A percentile compares a stretch with the other conserved stretches of the same genome.
These are phyloP conservation scores for Steinernema scapterisci DNA, from an alignment of 2,888 invertebrate species.

Conservation along the genomic window DNA sequence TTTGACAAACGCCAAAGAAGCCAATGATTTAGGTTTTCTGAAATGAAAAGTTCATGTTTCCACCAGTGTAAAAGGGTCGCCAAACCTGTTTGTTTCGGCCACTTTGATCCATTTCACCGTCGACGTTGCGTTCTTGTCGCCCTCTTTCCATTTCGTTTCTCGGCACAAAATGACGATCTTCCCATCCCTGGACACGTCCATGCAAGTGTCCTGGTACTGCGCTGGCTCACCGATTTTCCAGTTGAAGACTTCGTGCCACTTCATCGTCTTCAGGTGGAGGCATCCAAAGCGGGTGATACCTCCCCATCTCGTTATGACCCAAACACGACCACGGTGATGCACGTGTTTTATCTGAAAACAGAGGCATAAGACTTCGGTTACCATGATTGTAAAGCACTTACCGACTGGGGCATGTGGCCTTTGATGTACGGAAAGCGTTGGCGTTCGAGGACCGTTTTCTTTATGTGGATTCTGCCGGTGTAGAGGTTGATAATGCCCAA, in stretches of 20 bases:
- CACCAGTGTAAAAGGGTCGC: not conserved
- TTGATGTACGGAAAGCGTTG: not conserved
- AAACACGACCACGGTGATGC: not conserved
- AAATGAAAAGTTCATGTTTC: not conserved
- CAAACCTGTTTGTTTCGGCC: not conserved
- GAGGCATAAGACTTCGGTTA: not conserved
- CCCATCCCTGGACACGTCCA: not conserved
- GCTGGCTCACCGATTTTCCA: not conserved
- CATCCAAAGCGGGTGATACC: not conserved
- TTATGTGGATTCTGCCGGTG: not conserved
- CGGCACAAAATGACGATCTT: not conserved
- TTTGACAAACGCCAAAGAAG: not conserved
- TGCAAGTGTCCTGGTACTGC: not conserved
- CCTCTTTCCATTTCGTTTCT: not conserved
- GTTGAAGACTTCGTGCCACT: not conserved
- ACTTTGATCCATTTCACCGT: conserved; percentile 5
- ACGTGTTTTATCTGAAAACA: not conserved
- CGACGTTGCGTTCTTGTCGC: not conserved
- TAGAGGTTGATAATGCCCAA: not conserved
- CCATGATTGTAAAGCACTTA: not conserved
- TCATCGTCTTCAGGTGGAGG: not conserved
- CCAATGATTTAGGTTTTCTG: not conserved
- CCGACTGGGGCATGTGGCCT: not conserved
- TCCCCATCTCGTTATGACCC: not conserved
- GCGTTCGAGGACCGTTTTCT: not conserved